Conservation (phyloP, 92 coral and sea anemone genomes). For the Zoanthus gigantus region DNA sequence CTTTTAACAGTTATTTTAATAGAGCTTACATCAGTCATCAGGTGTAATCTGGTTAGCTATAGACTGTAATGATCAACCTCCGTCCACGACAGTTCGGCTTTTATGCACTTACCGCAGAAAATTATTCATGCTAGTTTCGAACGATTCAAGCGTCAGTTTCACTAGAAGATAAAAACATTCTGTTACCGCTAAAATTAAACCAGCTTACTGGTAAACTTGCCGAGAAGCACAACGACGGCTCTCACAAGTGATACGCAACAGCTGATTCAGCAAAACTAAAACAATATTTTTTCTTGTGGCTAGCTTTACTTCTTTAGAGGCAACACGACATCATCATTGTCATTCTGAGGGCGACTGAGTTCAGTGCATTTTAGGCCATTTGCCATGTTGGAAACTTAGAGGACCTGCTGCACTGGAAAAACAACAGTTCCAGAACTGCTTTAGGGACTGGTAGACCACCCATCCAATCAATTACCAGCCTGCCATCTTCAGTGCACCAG, state of each 20-base stretch:
- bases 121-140: slow-evolving; percentile 5
- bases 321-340: background rate
- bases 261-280: too few species aligned
- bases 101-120: slow-evolving; percentile 2
- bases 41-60: background rate
- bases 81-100: slow-evolving; percentile 1
- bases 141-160: slow-evolving; percentile 42
- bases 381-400: background rate
- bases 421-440: background rate
- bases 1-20: slow-evolving; percentile 14
- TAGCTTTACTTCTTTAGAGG: background rate
- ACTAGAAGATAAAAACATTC: slow-evolving; percentile 37
- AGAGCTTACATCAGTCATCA: slow-evolving; percentile 22
- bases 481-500: slow-evolving; percentile 1
- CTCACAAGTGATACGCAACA: too few species aligned
- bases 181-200: slow-evolving; percentile 45
- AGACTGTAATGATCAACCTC: background rate
- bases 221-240: background rate
- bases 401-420: background rate
- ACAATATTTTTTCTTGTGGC: too few species aligned
- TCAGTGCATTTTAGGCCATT: slow-evolving; percentile 2
- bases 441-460: background rate
- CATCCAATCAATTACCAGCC: slow-evolving; percentile 1
- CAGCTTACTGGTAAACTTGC: slow-evolving; percentile 1
- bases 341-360: background rate